Percentiles rank a stretch among this genome's conserved stretches.
These are phyloP conservation scores for Colossoma macropomum DNA, from an alignment of 2,113 vertebrate species.

Conservation along the genomic window DNA sequence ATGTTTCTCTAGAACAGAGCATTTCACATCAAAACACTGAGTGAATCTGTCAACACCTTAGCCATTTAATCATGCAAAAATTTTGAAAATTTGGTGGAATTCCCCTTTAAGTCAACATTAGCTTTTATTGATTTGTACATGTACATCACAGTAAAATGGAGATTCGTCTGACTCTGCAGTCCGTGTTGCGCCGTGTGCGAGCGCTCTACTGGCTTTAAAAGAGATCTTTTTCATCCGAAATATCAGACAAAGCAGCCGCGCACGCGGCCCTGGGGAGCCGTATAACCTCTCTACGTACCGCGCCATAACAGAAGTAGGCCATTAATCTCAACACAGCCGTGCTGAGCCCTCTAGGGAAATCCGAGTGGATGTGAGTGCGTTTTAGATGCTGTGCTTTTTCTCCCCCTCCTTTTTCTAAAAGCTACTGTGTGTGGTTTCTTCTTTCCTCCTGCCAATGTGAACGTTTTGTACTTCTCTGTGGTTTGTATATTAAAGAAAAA, in stretches of 20 bases:
- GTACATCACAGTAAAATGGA: background rate
- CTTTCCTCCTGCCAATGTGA: conserved; percentile 57
- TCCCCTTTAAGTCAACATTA: background rate
- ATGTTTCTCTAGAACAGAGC: too few species aligned
- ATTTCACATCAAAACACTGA: background rate
- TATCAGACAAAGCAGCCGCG: background rate
- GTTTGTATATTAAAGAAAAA: conserved; percentile 72
- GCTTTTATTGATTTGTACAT: background rate
- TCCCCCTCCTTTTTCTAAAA: background rate
- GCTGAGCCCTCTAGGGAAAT: background rate
- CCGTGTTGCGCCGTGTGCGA: background rate
- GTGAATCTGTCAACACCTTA: background rate
- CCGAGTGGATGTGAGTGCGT: background rate
- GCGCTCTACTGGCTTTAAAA: background rate
- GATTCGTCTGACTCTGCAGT: background rate
- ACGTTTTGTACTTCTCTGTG: conserved; percentile 73
- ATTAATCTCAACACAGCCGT: background rate
- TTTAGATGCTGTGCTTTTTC: conserved; percentile 6
- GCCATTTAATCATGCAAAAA: background rate
- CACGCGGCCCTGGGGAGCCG: background rate
- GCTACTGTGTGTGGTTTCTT: conserved; percentile 32
- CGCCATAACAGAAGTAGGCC: background rate
- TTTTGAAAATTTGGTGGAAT: background rate
- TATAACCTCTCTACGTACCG: background rate
- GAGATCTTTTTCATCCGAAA: background rate